Evolutionary conservation across 2,113 vertebrate species (phyloP), one percentile per base, ranked within the genome.

Genomic region (Epinephelus moara): DNA sequence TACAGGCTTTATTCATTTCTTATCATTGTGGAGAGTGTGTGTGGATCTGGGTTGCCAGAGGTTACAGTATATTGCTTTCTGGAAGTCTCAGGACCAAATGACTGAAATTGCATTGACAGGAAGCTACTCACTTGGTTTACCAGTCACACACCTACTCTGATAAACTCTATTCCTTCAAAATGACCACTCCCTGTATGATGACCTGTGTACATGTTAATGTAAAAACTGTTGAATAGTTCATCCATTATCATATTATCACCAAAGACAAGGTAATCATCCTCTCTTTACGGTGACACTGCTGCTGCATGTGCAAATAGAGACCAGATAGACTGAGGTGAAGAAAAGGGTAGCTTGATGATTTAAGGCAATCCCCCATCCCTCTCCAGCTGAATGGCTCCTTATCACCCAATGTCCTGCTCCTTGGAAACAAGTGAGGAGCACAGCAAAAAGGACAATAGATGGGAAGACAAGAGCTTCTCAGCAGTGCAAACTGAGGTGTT

Each of bases 401-500:
- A 87, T 81, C 85, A 80, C 63, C 70, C 76, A n/a, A 74, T 42
- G 7, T 27, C 53, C 45, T 67, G 70, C 73, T 66, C 23, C 47
- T 49, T 78, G 60, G 75, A 64, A 82, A 83, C 82, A 80, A 82
- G 40, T 21, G 17, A 23, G 4, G 27, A 37, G 40, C 53, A 62
- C 47, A 75, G 55, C 49, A 67, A 50, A 72, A 18, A 45, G 15
- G 27, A 75, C 62, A 73, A 76, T 1, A 68, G 63, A 66, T 4
- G n/a, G 27, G 30, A 21, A 45, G 67, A 40, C 55, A 9, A 60
- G 33, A 71, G 15, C 53, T 19, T 70, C 47, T 79, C 75, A 73
- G 60, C 15, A 47, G 37, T 49, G 72, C 50, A 78, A 78, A 49
- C 60, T 30, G 62, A 73, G 18, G 12, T 27, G 45, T 73, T 84